Base-by-base conservation (phyloP, 2,888 invertebrate species). In the Callyntrura guangdongensis region DNA sequence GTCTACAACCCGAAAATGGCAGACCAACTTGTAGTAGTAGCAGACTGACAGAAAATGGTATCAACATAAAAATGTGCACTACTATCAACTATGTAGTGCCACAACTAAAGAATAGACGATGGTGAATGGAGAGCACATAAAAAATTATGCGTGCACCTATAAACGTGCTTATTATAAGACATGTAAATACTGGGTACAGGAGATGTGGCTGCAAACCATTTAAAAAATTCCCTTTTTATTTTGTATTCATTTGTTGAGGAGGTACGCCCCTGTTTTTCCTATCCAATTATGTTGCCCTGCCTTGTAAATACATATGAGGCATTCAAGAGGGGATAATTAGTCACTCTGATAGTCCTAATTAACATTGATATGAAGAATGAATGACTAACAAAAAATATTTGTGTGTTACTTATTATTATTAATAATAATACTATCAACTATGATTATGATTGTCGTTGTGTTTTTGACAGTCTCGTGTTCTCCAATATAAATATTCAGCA, bases 321-420 rank as follows among this genome's bases (percentile, higher is more conserved):
- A 72, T 64, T 72, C 47, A 77, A 77, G 89, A 89, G 84, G 83
- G 74, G 90, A 85, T 90, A 90, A 90, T 90, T 90, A 90, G 90
- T 86, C 79, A 85, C 25, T 25, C 27, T 90, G 81, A 89, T 81
- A 72, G 79, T 69, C 72, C 69, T 86, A 90, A 90, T 90, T 90
- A 90, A 36, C 49, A 72, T 59, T 56, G 77, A 72, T 85, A 72
- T 85, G 25, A 85, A 20, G 59, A 77, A 53, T n/a, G n/a, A n/a
- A n/a, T 77, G 53, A 53, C 53, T 77, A 74, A 49, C 49, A 49
- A 49, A 74, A 27, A 22, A n/a, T n/a, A n/a, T n/a, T n/a, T n/a
- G n/a, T n/a, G n/a, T n/a, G n/a, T n/a, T n/a, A n/a, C n/a, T n/a
- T n/a, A n/a, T n/a, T n/a, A n/a, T n/a, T n/a, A n/a, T n/a, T n/a